Evolutionary conservation across 2,113 vertebrate species (phyloP).

Genomic region (Ceyx melanurus): DNA sequence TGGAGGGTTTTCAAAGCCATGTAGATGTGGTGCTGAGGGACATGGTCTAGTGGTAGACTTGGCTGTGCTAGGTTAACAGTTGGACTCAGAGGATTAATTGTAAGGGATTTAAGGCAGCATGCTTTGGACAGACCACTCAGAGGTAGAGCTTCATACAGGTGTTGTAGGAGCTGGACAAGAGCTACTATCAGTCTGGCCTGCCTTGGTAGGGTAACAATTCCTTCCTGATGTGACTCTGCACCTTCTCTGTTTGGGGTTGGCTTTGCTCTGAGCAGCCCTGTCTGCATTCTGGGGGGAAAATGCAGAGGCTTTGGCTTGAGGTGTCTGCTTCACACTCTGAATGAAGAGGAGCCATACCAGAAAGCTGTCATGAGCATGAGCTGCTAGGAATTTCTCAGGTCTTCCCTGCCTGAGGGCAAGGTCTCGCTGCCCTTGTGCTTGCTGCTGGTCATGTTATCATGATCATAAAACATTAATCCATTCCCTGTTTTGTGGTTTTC

Average conservation of each 20-base stretch:
- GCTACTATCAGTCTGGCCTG: not conserved
- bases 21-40: not conserved
- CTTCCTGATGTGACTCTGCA: not conserved
- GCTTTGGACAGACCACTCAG: not conserved
- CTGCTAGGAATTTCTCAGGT: not conserved
- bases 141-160: not conserved
- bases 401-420: not conserved
- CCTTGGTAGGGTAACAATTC: not conserved
- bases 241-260: not conserved
- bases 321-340: not conserved
- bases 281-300: not conserved
- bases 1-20: not conserved
- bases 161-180: not conserved
- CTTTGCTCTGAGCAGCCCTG: not conserved
- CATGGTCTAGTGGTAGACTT: not conserved
- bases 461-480: not conserved
- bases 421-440: not conserved
- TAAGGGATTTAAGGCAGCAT: not conserved
- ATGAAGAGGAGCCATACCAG: not conserved
- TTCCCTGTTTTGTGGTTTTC: conserved; percentile 16
- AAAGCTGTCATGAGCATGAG: not conserved
- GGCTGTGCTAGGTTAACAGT: not conserved
- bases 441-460: not conserved
- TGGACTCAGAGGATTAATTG: not conserved
- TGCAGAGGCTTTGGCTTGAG: not conserved